Evolutionary conservation across 1,140 invertebrate genomes (phyloP), one percentile per base, ranked within the genome.

Genomic region (Drosophila tristis): DNA sequence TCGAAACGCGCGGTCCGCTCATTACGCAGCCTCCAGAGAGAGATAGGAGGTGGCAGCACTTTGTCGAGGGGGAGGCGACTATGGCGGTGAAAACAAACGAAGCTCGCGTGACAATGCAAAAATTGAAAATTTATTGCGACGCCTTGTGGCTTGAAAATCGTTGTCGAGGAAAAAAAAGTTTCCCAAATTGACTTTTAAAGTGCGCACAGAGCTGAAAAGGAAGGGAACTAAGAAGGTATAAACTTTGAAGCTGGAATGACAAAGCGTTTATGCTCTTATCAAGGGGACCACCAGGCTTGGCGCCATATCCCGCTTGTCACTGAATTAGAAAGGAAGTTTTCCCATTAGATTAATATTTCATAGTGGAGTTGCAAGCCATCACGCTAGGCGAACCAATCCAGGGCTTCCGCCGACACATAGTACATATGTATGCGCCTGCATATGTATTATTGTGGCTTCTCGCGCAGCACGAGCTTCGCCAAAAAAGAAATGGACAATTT

Each of bases 91-190:
- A 31, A 57, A 55, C 44, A 43, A 68, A 68, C 44, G 50, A 45
- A 63, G 44, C 29, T 86, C 74, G 82, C 71, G 74, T 87, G 82
- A 82, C 82, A 87, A 71, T 45, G 74, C 75, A 79, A 75, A 87
- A 87, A 87, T 87, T 79, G 71, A 89, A 87, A 87, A 87, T 87
- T 87, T 89, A 87, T 87, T 87, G 84, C 66, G 51, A 78, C 77
- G 77, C 77, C 66, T 80, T 80, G 72, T 76, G 80, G 80, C 67
- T 74, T 54, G 31, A 35, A 73, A 57, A 64, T 78, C 49, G 66
- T 51, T 70, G 60, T 64, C 49, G 49, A 57, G 29, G 29, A 58
- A 31, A 70, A 51, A 53, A 49, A 84, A 84, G 56, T 61, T 78
- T 80, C 78, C 70, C 70, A 86, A 81, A 86, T 86, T 78, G 82